Evolutionary conservation across 1,140 invertebrate genomes (phyloP).

Genomic region (Zaprionus ornatus): DNA sequence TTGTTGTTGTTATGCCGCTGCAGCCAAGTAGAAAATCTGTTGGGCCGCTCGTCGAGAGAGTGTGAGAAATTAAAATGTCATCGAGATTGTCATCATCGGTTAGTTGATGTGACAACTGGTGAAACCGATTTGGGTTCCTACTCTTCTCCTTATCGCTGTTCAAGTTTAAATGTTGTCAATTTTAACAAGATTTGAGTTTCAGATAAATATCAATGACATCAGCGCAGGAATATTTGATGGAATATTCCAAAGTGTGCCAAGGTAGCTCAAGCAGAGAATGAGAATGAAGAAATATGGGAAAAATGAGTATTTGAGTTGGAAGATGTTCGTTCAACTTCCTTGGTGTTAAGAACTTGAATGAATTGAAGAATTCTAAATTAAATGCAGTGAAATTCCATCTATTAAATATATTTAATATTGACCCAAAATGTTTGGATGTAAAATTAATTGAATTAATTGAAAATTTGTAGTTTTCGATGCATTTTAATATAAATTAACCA

Average conservation of each 20-base stretch:
- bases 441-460: too few species aligned
- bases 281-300: neutral
- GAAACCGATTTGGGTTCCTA: conserved; percentile 46
- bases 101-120: conserved; percentile 70
- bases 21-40: conserved; percentile 79
- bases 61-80: conserved; percentile 83
- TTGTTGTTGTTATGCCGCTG: conserved; percentile 43
- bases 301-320: neutral
- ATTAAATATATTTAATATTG: too few species aligned
- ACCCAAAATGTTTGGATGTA: too few species aligned
- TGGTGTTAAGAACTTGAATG: too few species aligned
- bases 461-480: too few species aligned
- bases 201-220: conserved; percentile 69
- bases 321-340: neutral
- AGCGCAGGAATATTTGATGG: conserved; percentile 16
- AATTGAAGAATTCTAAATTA: too few species aligned
- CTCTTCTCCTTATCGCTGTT: conserved; percentile 55
- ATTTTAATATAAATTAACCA: too few species aligned
- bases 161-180: conserved; percentile 78
- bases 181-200: conserved; percentile 75
- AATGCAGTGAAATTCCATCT: too few species aligned
- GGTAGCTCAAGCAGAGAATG: neutral
- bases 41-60: conserved; percentile 33
- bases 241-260: conserved; percentile 22
- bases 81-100: conserved; percentile 79